A percentile compares a stretch with the other conserved stretches of the same genome.
Conservation (phyloP, 2,113 vertebrate species). For the Suricata suricatta region DNA sequence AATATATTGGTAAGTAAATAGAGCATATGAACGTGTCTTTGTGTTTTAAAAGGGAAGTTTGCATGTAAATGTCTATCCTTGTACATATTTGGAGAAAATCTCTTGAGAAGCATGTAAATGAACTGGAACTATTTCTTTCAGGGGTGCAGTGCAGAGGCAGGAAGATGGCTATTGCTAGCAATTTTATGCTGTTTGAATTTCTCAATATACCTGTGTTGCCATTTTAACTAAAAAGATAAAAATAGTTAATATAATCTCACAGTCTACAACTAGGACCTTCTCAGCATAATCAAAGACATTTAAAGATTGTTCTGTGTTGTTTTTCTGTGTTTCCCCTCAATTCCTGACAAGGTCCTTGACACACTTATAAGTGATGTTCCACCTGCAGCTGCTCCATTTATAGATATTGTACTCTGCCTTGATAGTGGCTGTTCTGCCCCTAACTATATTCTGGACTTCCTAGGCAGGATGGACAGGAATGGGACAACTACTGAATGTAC, state of each 20-base stretch:
- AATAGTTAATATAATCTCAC: neutral
- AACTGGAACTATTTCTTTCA: neutral
- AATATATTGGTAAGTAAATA: neutral
- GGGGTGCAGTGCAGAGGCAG: neutral
- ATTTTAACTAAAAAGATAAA: neutral
- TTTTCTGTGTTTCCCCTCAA: neutral
- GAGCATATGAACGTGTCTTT: neutral
- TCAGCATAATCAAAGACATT: neutral
- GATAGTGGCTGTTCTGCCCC: neutral
- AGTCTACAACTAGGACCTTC: neutral
- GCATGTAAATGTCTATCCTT: neutral
- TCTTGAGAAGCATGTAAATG: neutral
- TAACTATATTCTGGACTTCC: neutral
- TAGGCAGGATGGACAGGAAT: neutral
- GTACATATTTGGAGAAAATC: neutral
- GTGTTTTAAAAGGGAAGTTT: neutral
- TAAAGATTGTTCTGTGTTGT: neutral
- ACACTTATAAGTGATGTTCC: neutral
- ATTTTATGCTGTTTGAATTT: neutral
- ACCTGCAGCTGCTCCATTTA: accelerated
- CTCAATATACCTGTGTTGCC: neutral
- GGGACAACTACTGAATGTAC: neutral
- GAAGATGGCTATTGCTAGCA: neutral
- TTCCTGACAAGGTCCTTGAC: neutral
- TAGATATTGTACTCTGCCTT: neutral